Conservation (phyloP, 2,888 invertebrate genomes). For the Oscheius sp. region DNA sequence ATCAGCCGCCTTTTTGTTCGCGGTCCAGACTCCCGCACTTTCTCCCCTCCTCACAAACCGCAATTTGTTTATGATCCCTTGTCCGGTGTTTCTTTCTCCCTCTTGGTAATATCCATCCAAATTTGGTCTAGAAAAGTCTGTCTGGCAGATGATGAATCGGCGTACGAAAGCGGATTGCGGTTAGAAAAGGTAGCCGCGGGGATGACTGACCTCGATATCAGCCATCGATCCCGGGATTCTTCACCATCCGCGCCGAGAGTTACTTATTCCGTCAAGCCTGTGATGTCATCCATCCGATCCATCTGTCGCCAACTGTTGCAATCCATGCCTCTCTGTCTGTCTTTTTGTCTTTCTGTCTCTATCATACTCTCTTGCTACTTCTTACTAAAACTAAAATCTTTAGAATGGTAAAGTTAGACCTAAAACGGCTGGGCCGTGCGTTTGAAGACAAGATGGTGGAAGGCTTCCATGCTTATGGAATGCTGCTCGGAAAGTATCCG, state of each 20-base stretch:
- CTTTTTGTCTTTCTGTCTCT: background rate
- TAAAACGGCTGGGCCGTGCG: constrained; percentile 42
- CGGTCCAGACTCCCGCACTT: too few relatives aligned
- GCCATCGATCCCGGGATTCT: constrained; percentile 19
- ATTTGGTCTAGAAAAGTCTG: background rate
- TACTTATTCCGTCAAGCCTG: background rate
- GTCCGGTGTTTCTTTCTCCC: background rate
- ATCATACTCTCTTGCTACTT: too few relatives aligned
- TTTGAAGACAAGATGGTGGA: constrained; percentile 60
- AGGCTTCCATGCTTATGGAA: constrained; percentile 67
- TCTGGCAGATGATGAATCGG: constrained; percentile 8
- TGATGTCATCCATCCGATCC: background rate
- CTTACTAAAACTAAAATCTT: too few relatives aligned
- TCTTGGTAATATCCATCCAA: background rate
- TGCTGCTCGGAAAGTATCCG: constrained; percentile 68
- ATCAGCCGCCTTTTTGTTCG: constrained; percentile 27
- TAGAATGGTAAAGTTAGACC: constrained; percentile 8
- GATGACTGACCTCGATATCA: constrained; percentile 15
- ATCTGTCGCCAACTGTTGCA: background rate
- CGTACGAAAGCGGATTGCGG: constrained; percentile 2
- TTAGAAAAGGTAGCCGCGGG: constrained; percentile 5
- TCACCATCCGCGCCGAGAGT: constrained; percentile 3
- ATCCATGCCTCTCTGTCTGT: background rate
- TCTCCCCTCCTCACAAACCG: constrained; percentile 16
- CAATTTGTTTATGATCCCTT: constrained; percentile 7